Percentiles rank a stretch among this genome's conserved stretches.
Conservation (phyloP, 1,140 invertebrate species). For the Drosophila littoralis region DNA sequence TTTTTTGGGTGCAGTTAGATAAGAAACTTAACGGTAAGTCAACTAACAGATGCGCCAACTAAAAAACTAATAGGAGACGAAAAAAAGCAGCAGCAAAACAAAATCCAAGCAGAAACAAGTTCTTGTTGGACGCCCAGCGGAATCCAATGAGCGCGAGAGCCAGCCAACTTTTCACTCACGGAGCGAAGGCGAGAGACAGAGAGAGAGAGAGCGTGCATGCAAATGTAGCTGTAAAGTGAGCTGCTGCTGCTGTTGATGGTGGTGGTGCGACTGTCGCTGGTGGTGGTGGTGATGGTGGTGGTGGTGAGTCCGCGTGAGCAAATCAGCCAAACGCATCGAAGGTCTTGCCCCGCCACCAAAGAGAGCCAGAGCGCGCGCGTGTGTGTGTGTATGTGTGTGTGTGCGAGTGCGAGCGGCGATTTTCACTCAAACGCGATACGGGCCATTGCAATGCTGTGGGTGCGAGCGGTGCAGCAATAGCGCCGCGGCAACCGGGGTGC, state of each 20-base stretch:
- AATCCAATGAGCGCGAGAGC: conserved; percentile 37
- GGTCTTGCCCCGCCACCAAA: conserved; percentile 79
- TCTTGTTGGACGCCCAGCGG: conserved; percentile 56
- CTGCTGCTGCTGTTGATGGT: conserved; percentile 14
- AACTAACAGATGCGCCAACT: conserved; percentile 69
- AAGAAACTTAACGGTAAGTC: conserved; percentile 70
- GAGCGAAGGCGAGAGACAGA: conserved; percentile 17
- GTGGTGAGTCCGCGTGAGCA: conserved; percentile 46
- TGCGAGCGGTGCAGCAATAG: conserved; percentile 48
- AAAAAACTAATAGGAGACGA: conserved; percentile 22
- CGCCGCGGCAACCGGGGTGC: conserved; percentile 31
- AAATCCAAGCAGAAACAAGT: conserved; percentile 49
- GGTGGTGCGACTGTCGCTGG: conserved; percentile 22
- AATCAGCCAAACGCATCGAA: conserved; percentile 83
- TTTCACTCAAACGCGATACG: conserved; percentile 65
- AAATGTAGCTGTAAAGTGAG: neutral
- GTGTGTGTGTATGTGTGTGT: conserved; percentile 27
- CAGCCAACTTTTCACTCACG: conserved; percentile 44
- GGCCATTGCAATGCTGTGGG: neutral
- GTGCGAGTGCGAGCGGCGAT: conserved; percentile 51
- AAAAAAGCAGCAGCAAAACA: neutral
- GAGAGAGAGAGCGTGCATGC: conserved; percentile 7
- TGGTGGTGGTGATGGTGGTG: conserved; percentile 44
- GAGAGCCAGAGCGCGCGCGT: conserved; percentile 27
- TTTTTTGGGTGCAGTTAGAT: conserved; percentile 31